Evolutionary conservation across 64 coral and sea anemone genomes (phyloP).

Genomic region (Catalaphyllia jardinei): DNA sequence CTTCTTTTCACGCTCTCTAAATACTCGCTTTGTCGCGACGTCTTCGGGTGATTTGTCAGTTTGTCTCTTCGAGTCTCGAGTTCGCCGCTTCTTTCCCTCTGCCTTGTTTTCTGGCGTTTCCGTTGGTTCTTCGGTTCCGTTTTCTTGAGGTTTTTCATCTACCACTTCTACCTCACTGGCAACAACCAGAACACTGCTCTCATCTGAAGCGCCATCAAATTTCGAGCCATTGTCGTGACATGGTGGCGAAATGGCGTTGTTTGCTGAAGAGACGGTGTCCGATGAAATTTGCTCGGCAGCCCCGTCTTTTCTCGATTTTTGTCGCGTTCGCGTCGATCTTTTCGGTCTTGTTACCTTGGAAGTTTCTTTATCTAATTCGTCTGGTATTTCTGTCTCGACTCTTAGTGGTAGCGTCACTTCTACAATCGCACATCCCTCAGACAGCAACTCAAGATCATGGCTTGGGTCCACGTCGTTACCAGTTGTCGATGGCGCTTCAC

Average conservation of each 20-base stretch:
- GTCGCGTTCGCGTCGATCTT: constrained; percentile 20
- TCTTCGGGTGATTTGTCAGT: constrained; percentile 51
- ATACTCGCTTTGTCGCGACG: constrained; percentile 31
- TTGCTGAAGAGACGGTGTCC: constrained; percentile 62
- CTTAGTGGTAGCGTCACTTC: constrained; percentile 43
- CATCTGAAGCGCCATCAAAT: constrained; percentile 72
- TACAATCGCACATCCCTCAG: constrained; percentile 59
- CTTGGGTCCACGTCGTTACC: constrained; percentile 94
- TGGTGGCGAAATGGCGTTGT: constrained; percentile 83
- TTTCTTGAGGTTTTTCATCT: constrained; percentile 83
- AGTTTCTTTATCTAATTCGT: constrained; percentile 30
- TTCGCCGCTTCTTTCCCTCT: constrained; percentile 30
- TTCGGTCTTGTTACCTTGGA: neutral
- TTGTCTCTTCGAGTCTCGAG: constrained; percentile 34
- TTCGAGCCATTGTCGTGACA: constrained; percentile 90
- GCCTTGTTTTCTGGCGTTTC: constrained; percentile 25
- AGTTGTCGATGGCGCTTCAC: constrained; percentile 68
- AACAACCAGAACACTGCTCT: constrained; percentile 80
- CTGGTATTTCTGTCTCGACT: constrained; percentile 51
- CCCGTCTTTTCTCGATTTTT: constrained; percentile 47
- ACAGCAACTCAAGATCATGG: constrained; percentile 77
- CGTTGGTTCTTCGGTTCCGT: constrained; percentile 41
- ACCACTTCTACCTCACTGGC: constrained; percentile 91
- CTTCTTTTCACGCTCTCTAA: constrained; percentile 51
- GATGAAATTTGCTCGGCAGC: constrained; percentile 12